These are phyloP conservation scores for Petrocephalus microphthalmus DNA, from an alignment of 2,113 vertebrate genomes.

Conservation along the genomic window DNA sequence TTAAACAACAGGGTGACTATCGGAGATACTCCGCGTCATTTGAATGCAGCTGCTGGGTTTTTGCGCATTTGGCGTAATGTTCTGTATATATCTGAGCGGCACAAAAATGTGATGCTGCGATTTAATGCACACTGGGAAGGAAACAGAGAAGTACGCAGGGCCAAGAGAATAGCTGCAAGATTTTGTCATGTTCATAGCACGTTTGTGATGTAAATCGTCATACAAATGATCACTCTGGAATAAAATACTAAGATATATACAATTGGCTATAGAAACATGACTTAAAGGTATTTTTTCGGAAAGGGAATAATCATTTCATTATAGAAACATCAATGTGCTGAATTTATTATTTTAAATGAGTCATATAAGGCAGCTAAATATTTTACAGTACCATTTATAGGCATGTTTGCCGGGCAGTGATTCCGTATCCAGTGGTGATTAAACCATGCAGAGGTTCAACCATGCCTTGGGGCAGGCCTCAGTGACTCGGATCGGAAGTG, in stretches of 20 bases:
- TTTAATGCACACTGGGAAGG: not conserved
- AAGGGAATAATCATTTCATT: not conserved
- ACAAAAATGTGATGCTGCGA: not conserved
- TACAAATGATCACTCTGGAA: not conserved
- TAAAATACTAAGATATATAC: not conserved
- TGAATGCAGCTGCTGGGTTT: conserved; percentile 36
- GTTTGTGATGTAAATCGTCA: not conserved
- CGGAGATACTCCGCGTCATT: conserved; percentile 28
- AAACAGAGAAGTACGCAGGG: not conserved
- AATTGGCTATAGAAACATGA: not conserved
- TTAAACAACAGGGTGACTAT: conserved; percentile 32
- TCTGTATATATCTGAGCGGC: not conserved
- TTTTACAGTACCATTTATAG: not conserved
- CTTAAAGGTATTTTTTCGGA: not conserved
- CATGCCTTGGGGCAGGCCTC: not conserved
- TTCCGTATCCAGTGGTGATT: not conserved
- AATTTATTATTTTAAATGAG: not conserved
- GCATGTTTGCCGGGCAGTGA: not conserved
- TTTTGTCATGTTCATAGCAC: not conserved
- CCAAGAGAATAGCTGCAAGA: not conserved
- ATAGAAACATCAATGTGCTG: not conserved
- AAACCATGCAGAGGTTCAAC: too few species aligned
- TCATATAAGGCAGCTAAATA: not conserved
- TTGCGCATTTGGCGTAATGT: conserved; percentile 10
- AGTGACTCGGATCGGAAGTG: too few species aligned